Evolutionary conservation across 2,113 vertebrate species (phyloP), one percentile per base, ranked within the genome.

Genomic region (Agelaius tricolor): DNA sequence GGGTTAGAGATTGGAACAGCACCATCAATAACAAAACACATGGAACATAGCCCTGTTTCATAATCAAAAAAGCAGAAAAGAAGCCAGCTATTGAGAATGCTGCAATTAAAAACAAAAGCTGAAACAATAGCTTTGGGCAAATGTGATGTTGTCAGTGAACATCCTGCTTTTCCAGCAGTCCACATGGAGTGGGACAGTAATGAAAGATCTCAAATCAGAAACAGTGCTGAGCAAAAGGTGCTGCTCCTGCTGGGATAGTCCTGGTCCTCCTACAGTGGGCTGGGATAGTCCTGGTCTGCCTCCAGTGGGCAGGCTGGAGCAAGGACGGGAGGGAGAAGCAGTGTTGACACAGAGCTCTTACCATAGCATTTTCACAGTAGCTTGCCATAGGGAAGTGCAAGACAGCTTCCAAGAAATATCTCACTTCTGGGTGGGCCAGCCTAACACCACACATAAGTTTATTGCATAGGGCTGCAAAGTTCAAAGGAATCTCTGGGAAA

Each of bases 391-490:
- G 90, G 84, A 93, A 94, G 85, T 86, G 61, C 49, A 88, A 91
- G 84, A 85, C 87, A 94, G 82, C 66, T 74, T 94, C 84, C 89
- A 95, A 96, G 91, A 96, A 96, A 83, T 78, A 85, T 77, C 83
- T 95, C 1, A 4, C 98, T 97, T 94, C 96, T 98, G 98, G 97
- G 98, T 98, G 98, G 98, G 89, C 97, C 90, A 73, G 55, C 75
- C 82, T 62, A 47, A 51, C 72, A 90, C 68, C 91, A 96, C 94
- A 95, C 76, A 51, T 72, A 81, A 92, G 75, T 93, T 97, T 89
- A 86, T 94, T 96, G 93, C 82, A 8, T 43, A 96, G 85, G 89
- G 73, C 94, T 90, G 81, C 71, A 97, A 91, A 97, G 97, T 96
- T 97, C 96, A 98, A 98, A 98, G 96, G 57, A 96, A 96, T 92